phyloP scores from a whole-genome alignment of 2,888 invertebrate species.

The Amblyteles armatorius region DNA sequence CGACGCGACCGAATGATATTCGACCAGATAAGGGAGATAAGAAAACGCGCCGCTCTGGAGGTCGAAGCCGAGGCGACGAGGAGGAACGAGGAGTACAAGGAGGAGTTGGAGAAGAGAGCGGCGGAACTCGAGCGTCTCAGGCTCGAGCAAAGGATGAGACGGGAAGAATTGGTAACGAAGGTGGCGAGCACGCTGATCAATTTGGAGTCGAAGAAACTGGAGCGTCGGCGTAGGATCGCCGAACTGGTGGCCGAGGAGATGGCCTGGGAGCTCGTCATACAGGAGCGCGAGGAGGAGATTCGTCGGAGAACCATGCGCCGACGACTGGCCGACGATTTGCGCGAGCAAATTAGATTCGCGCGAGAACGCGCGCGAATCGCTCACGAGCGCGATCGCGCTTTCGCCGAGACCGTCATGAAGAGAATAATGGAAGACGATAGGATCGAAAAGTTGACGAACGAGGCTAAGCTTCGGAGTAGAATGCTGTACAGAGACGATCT shows the following conservation, averaged over 20 bases:
- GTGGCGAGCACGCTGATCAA: constrained; percentile 71
- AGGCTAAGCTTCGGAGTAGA: constrained; percentile 73
- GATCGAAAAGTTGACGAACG: constrained; percentile 72
- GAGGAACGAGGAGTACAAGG: constrained; percentile 64
- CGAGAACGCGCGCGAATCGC: constrained; percentile 72
- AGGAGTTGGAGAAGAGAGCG: constrained; percentile 71
- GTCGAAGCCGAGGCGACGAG: constrained; percentile 63
- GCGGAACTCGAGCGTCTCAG: constrained; percentile 51
- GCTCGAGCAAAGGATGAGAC: constrained; percentile 54
- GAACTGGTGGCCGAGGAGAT: constrained; percentile 77
- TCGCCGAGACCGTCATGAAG: constrained; percentile 76
- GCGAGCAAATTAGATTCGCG: constrained; percentile 75
- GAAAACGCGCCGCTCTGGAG: constrained; percentile 61
- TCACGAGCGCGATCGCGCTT: constrained; percentile 73
- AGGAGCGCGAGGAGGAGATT: constrained; percentile 71
- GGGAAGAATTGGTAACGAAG: constrained; percentile 66
- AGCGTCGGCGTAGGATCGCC: constrained; percentile 44
- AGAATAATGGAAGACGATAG: constrained; percentile 76
- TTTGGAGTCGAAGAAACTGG: constrained; percentile 51
- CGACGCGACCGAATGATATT: constrained; percentile 70
- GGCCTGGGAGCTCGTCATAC: constrained; percentile 68
- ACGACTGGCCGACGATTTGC: constrained; percentile 71
- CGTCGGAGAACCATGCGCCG: constrained; percentile 65
- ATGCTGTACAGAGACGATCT: constrained; percentile 76
- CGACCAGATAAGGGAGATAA: constrained; percentile 72